phyloP scores from a whole-genome alignment of 1,140 invertebrate genomes.

The Archegozetes longisetosus region DNA sequence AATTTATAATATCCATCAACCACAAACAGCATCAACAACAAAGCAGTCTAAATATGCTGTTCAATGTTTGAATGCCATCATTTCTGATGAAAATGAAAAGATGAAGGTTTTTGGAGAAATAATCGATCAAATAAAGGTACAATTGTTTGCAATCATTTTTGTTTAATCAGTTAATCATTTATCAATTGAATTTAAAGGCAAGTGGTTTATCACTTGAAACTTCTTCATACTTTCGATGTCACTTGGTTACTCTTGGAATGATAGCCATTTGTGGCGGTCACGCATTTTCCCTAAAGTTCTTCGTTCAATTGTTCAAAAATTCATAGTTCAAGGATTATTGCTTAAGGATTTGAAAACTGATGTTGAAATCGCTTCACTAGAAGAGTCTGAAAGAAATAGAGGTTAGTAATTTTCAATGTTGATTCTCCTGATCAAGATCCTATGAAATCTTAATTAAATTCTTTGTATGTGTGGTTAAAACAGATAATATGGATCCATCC shows the following conservation, averaged over 20 bases:
- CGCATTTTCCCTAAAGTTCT: constrained; percentile 62
- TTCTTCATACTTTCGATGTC: constrained; percentile 70
- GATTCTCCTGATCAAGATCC: no score
- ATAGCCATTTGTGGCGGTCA: constrained; percentile 75
- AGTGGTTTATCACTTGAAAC: constrained; percentile 44
- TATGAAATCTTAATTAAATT: background rate
- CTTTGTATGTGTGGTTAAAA: background rate
- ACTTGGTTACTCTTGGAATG: constrained; percentile 82
- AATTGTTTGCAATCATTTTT: background rate
- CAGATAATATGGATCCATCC: constrained; percentile 8
- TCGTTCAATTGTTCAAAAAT: constrained; percentile 83
- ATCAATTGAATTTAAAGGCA: constrained; percentile 9
- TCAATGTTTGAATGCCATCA: constrained; percentile 66
- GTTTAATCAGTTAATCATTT: background rate
- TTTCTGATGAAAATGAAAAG: constrained; percentile 41
- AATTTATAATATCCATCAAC: constrained; percentile 38
- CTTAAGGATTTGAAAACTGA: constrained; percentile 48
- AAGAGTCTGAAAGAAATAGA: constrained; percentile 14
- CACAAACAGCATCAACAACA: constrained; percentile 39
- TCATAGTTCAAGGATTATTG: constrained; percentile 84
- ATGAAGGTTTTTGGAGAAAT: constrained; percentile 68
- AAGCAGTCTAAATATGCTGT: constrained; percentile 94
- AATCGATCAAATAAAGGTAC: constrained; percentile 43
- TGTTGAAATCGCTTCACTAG: constrained; percentile 15
- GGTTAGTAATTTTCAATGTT: no score